Evolutionary conservation across 2,113 vertebrate genomes (phyloP), one percentile per base, ranked within the genome.

Genomic region (Mustelus asterias): DNA sequence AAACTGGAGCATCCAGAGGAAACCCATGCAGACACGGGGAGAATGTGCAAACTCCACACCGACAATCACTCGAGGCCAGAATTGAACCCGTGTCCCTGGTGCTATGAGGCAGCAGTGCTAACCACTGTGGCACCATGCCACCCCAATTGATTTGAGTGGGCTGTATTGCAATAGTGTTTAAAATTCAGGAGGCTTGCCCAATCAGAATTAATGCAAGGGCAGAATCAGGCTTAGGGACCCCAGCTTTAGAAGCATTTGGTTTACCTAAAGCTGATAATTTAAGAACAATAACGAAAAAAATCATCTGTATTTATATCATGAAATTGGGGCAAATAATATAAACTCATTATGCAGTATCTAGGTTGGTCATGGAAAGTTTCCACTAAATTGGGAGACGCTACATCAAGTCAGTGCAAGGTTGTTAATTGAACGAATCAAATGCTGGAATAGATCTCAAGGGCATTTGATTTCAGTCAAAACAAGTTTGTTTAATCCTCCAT

Each of bases 401-500:
- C n/a, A 37, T 80, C 76, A 22, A 83, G 37, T 20, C 18, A 14
- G 37, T 22, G 18, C 18, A 41, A 83, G 37, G 18, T 18, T 8
- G 16, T 83, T 41, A 41, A 83, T 41, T 7, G 80, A 20, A 41
- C 16, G 44, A 83, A 83, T 83, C 16, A 83, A 83, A 83, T 18
- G 16, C 80, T 22, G 37, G 16, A 83, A 20, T 83, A 37, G 16
- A 22, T 41, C 37, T 41, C 80, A 20, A 83, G 37, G 37, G 18
- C n/a, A 83, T 83, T 83, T 22, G 80, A 83, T 83, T 83, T 83
- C 80, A 83, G 37, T 83, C 80, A 83, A 83, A 83, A 83, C 80
- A 83, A 83, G 37, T 44, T 83, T 20, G 80, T 83, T 20, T 83
- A 41, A 83, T 41, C 80, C 37, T 83, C 16, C n/a, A 41, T 83